Base-by-base conservation (phyloP, 2,113 vertebrate genomes). In the Gila orcuttii region DNA sequence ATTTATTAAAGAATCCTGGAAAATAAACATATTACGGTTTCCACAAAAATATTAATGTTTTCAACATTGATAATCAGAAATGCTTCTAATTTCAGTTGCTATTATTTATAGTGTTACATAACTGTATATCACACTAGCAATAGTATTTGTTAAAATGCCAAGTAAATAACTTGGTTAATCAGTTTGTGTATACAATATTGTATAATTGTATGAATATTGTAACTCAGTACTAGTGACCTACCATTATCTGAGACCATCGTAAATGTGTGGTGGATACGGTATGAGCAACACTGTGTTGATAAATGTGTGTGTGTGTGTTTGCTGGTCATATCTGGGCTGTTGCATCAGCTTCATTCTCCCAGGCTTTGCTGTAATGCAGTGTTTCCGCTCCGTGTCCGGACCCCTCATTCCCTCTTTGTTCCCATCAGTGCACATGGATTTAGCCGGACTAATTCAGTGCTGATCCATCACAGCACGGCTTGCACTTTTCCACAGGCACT, bases 311-410 rank as follows among this genome's bases (percentile, higher is more conserved):
- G 74, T 76, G 73, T 76, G 45, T 75, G 47, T 36, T 15, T 69
- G 8, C 64, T 69, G 45, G 45, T 82, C 57, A 62, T 81, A 39
- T 57, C 81, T 83, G 66, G 66, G 21, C 21, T 55, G 81, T 83
- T 83, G 66, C 66, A 73, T 83, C 68, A 74, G 64, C 68, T 57
- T 57, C 68, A 73, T 83, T 83, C 82, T 83, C 21, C 2, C 31
- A 83, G 68, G 82, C 82, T 83, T 83, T 83, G 68, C 82, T 57
- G 82, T 83, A 83, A 83, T 71, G 64, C 81, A n/a, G 66, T 31
- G 31, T 39, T 83, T 83, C 82, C 82, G 47, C 66, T 73, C 25
- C 1, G 60, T 59, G 82, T 83, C 82, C 82, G 68, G 82, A 71
- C 68, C 21, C 68, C 82, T 83, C 66, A 59, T 71, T 83, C 66